Evolutionary conservation across 2,888 invertebrate genomes (phyloP).

Genomic region (Phyto melanocephala): DNA sequence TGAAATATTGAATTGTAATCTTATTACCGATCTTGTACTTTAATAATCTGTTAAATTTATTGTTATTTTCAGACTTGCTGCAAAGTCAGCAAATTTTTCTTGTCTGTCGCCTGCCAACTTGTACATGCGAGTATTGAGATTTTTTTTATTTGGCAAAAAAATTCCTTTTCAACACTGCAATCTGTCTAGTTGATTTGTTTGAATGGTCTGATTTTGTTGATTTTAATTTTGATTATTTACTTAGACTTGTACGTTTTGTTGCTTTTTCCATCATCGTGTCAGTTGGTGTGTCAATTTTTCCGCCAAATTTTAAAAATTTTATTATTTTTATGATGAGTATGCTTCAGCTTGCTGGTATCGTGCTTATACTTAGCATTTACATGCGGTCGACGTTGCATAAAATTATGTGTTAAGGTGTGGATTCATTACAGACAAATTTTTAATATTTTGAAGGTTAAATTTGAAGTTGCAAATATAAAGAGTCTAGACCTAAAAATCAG

Average conservation of each 20-base stretch:
- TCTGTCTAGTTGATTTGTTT: constrained; percentile 51
- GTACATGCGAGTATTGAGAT: constrained; percentile 24
- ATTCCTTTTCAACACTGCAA: constrained; percentile 36
- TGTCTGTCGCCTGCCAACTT: constrained; percentile 24
- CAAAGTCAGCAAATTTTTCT: constrained; percentile 21
- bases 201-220: constrained; percentile 21
- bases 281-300: constrained; percentile 34
- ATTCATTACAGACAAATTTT: not conserved
- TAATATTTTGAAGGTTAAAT: no score
- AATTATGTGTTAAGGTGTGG: not conserved
- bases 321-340: not conserved
- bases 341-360: not conserved
- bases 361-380: not conserved
- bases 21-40: not conserved
- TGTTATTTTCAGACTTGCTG: not conserved
- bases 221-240: not conserved
- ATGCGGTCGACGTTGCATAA: not conserved
- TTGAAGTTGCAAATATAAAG: no score
- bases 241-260: not conserved
- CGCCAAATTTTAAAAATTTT: not conserved
- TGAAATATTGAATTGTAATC: constrained; percentile 1
- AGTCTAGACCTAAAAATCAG: no score
- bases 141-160: not conserved
- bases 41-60: constrained; percentile 17
- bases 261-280: constrained; percentile 24